Evolutionary conservation across 2,113 vertebrate species (phyloP).

Genomic region (Anhinga rufa): DNA sequence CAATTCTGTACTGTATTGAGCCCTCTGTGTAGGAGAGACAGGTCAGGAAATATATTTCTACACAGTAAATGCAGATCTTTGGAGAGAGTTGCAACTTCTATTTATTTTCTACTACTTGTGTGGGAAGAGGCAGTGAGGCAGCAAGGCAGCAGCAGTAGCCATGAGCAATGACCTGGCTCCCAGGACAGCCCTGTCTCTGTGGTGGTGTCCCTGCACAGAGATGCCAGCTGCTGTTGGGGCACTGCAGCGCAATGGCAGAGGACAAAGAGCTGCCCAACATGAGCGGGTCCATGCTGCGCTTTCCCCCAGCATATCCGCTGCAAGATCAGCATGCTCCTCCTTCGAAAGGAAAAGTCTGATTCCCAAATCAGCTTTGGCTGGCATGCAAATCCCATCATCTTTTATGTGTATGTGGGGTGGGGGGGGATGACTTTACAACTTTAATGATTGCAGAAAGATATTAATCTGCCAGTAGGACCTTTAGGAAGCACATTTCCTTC

Average conservation of each 20-base stretch:
- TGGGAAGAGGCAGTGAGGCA: background rate
- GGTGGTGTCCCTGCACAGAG: background rate
- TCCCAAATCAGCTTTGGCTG: background rate
- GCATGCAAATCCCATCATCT: slow-evolving; percentile 1
- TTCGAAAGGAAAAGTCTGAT: background rate
- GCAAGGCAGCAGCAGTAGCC: background rate
- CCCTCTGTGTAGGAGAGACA: background rate
- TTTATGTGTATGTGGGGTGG: background rate
- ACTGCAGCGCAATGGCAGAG: background rate
- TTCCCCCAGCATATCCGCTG: background rate
- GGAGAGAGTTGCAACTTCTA: background rate
- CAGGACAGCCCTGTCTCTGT: background rate
- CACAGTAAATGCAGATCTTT: background rate
- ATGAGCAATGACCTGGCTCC: background rate
- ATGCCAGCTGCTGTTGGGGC: background rate
- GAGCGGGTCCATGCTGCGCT: accelerated
- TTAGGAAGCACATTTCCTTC: slow-evolving; percentile 55
- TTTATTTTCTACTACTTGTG: background rate
- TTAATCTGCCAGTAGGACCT: slow-evolving; percentile 1
- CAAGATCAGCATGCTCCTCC: background rate
- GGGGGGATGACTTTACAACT: background rate
- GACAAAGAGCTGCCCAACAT: background rate
- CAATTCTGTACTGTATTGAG: background rate
- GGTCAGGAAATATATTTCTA: background rate
- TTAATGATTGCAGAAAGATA: background rate